These are phyloP conservation scores for Phylloscopus collybita DNA, from an alignment of 2,797 vertebrate species.

Conservation along the genomic window DNA sequence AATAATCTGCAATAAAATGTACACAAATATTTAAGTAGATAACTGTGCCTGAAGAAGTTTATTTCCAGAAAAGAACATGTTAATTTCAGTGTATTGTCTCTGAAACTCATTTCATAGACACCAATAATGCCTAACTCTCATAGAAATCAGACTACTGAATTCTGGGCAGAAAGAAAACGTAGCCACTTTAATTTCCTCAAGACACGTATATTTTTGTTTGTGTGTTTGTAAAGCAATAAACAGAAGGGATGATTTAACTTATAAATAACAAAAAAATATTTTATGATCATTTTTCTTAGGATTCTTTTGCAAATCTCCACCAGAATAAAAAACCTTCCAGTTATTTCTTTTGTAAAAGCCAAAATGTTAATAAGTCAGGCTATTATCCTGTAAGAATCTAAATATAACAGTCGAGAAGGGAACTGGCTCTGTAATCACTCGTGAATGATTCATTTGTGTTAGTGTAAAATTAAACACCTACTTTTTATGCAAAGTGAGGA, in stretches of 20 bases:
- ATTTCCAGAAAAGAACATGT: slow-evolving; percentile 14
- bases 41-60: background rate
- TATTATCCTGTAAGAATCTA: background rate
- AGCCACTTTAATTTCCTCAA: background rate
- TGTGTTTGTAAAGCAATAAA: background rate
- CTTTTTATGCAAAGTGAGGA: background rate
- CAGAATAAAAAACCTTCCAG: background rate
- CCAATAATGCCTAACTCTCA: background rate
- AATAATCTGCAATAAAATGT: slow-evolving; percentile 23
- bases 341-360: background rate
- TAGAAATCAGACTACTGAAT: background rate
- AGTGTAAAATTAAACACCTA: slow-evolving; percentile 22
- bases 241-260: background rate
- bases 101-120: background rate
- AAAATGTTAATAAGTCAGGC: background rate
- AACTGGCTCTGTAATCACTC: background rate
- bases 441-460: background rate
- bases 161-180: background rate
- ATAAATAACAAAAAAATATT: background rate
- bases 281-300: background rate
- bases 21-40: background rate
- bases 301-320: background rate
- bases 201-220: background rate
- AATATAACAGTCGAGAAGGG: background rate
- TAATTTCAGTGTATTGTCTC: background rate